Conservation (phyloP, 2,888 invertebrate species). For the Alviniconcha strummeri region DNA sequence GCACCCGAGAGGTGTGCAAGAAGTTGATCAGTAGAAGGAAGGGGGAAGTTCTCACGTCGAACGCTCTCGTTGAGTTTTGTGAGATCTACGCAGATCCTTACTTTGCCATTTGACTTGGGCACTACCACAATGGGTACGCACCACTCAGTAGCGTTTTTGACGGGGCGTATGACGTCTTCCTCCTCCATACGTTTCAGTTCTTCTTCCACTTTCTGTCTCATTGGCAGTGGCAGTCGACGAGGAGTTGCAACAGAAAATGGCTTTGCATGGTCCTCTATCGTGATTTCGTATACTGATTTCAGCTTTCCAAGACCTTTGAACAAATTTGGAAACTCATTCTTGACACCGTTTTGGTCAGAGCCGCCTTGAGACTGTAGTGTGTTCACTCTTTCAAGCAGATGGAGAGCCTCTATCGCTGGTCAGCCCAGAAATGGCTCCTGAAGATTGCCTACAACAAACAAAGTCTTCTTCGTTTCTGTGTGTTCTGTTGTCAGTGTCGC, state of each 20-base stretch:
- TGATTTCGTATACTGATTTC: background rate
- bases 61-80: constrained; percentile 4
- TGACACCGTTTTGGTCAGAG: no score
- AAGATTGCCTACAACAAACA: background rate
- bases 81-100: constrained; percentile 5
- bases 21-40: background rate
- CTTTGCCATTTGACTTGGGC: constrained; percentile 2
- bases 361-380: no score
- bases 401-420: background rate
- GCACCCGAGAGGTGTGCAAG: background rate
- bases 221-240: background rate
- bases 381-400: constrained; percentile 4
- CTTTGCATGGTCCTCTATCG: background rate
- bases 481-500: background rate
- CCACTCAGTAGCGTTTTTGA: background rate
- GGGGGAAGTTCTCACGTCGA: background rate
- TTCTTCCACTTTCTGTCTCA: constrained; percentile 5
- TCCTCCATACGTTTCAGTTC: background rate
- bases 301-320: constrained; percentile 8
- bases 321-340: no score
- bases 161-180: background rate
- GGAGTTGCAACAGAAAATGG: background rate
- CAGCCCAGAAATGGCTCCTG: constrained; percentile 7
- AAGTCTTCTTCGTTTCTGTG: background rate
- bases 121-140: constrained; percentile 1